Conservation (phyloP, 2,113 vertebrate genomes). For the Elgaria multicarinata region DNA sequence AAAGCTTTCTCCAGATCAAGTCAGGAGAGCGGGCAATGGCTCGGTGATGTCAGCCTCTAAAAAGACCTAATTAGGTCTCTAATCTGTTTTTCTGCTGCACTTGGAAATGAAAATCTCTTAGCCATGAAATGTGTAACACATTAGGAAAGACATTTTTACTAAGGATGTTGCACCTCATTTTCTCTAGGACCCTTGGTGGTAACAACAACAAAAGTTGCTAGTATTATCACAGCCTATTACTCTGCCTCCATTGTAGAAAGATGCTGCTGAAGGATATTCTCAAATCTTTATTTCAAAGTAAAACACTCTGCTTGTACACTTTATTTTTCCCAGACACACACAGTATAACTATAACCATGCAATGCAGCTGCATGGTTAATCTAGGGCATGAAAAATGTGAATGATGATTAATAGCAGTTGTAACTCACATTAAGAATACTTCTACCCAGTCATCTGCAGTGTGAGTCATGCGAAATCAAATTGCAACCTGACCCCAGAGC, state of each 20-base stretch:
- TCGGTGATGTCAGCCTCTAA: not conserved
- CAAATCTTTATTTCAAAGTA: slow-evolving; percentile 24
- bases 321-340: slow-evolving; percentile 34
- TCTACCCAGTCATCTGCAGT: not conserved
- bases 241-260: not conserved
- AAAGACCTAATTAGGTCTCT: slow-evolving; percentile 23
- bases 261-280: not conserved
- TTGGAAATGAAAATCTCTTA: slow-evolving; percentile 40
- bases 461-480: slow-evolving; percentile 1
- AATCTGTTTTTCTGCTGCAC: slow-evolving; percentile 2
- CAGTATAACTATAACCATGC: not conserved
- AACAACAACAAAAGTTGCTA: not conserved
- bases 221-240: not conserved
- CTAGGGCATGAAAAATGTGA: slow-evolving; percentile 32
- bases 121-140: slow-evolving; percentile 15
- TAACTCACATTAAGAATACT: slow-evolving; percentile 15
- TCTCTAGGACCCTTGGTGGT: slow-evolving; percentile 18
- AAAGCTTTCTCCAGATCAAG: slow-evolving; percentile 11
- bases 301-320: not conserved
- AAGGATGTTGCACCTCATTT: not conserved
- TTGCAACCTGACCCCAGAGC: not conserved
- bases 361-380: slow-evolving; percentile 26
- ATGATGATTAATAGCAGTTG: slow-evolving; percentile 34
- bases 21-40: slow-evolving; percentile 23
- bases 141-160: slow-evolving; percentile 22